Base-by-base conservation (phyloP, 2,888 invertebrate species). In the Pyrrhosoma nymphula region DNA sequence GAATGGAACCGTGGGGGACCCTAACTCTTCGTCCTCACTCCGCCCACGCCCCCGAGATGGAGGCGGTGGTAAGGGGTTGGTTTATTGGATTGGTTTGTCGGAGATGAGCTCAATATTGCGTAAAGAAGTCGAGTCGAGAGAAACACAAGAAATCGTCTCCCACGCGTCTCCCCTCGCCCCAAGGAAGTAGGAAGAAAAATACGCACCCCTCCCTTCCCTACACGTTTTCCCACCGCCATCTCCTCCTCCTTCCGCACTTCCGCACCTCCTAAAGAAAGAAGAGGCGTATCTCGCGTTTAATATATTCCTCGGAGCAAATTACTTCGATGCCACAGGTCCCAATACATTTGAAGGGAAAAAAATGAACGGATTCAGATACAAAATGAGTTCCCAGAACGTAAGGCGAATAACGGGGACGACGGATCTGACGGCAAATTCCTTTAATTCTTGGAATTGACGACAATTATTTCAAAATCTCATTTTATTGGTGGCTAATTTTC, bases 11-110 rank as follows among this genome's bases (percentile, higher is more conserved):
- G 0, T 60, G 60, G 60, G 60, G 16, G 60, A 60, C 60, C 12
- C 60, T 60, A 1, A 14, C 60, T 20, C 60, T 60, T 60, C 69
- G 69, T 8, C 69, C 26, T 26, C n/a, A 69, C 69, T 26, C 82
- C 82, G 16, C 60, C 60, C 20, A 60, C 60, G 60, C 20, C 12
- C 60, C 60, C 60, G 16, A 3, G 47, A 47, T 47, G 60, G 60
- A 3, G 16, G 23, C 69, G 82, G 82, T 16, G 69, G 69, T 8
- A 35, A 16, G 82, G 82, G 18, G 82, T 12, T 60, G 35, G 82
- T 82, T 82, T 82, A 82, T 82, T 82, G 82, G 82, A 82, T 82
- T 82, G 82, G 82, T 82, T 82, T 82, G 82, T 2, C 35, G 82
- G 35, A 82, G 82, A 82, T 82, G 35, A 35, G 82, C 82, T 82